Conservation (phyloP, 2,113 vertebrate species). For the Muntiacus reevesi region DNA sequence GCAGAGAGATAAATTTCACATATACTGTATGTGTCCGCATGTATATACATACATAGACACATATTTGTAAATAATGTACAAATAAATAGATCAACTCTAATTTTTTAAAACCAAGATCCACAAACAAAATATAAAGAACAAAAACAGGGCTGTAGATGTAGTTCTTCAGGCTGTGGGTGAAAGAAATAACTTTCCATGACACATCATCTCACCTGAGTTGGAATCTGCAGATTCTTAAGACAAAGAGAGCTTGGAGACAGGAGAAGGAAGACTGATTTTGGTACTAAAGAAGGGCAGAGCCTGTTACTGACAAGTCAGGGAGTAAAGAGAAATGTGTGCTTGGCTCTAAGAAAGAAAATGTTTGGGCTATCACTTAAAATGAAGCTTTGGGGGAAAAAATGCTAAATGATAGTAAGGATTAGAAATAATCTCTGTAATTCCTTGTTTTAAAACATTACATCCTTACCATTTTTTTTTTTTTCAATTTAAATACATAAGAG, state of each 20-base stretch:
- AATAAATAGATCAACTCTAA: neutral
- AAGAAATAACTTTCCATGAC: neutral
- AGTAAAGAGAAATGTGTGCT: neutral
- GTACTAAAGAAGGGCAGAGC: neutral
- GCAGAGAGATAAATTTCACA: neutral
- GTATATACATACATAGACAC: neutral
- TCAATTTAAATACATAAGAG: neutral
- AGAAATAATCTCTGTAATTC: neutral
- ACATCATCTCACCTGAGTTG: neutral
- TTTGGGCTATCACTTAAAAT: neutral
- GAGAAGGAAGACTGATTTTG: neutral
- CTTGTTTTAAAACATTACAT: slow-evolving; percentile 4
- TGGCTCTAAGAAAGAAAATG: neutral
- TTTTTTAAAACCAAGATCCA: neutral
- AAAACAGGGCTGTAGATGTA: neutral
- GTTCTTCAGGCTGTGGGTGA: neutral
- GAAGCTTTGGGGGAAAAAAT: neutral
- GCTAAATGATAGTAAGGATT: neutral
- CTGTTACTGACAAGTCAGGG: neutral
- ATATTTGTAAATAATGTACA: neutral
- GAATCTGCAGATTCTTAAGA: neutral
- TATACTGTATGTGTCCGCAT: neutral
- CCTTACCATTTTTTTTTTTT: neutral
- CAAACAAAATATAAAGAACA: neutral
- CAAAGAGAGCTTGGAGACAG: neutral